Evolutionary conservation across 53 echinoderm and acorn worm species (phyloP).

Genomic region (Zoroaster sp.): DNA sequence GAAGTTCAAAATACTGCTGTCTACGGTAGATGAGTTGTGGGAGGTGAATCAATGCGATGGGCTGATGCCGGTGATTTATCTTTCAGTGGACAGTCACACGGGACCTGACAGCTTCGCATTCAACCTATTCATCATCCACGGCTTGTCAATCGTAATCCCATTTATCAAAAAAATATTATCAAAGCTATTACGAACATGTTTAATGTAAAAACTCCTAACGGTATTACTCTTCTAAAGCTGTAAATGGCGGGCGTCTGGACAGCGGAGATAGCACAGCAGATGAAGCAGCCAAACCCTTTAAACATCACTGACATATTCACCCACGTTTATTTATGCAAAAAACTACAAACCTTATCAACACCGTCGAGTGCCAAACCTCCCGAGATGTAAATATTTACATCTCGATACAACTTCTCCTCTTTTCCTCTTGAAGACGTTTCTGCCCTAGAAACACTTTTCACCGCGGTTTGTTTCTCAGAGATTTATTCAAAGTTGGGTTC

Average conservation of each 20-base stretch:
- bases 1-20: neutral
- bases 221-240: neutral
- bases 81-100: neutral
- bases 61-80: neutral
- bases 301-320: neutral
- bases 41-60: neutral
- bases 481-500: neutral
- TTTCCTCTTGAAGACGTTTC: neutral
- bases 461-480: neutral
- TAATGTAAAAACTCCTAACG: neutral
- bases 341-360: slow-evolving; percentile 10
- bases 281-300: neutral
- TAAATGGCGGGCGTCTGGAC: neutral
- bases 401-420: neutral
- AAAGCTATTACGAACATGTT: neutral
- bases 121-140: neutral
- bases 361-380: neutral
- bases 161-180: neutral
- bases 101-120: neutral
- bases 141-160: neutral
- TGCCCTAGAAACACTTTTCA: neutral
- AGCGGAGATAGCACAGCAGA: neutral
- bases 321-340: neutral
- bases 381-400: slow-evolving; percentile 19
- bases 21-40: neutral